phyloP scores from a whole-genome alignment of 2,797 vertebrate species.

The Trematomus bernacchii region DNA sequence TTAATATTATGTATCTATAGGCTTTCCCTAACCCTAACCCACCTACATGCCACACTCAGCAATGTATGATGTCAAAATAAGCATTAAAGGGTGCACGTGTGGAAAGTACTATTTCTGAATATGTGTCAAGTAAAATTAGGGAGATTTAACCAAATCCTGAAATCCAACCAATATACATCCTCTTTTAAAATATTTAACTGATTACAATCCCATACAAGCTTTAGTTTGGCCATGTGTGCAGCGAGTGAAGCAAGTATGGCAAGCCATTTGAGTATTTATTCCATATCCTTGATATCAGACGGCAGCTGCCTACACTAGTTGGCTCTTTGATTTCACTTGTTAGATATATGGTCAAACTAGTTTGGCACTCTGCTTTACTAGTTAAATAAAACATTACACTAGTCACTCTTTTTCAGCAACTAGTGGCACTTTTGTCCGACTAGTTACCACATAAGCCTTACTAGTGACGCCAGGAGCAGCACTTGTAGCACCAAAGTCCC shows the following conservation, averaged over 20 bases:
- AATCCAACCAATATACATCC: neutral
- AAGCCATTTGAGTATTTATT: too few relatives aligned
- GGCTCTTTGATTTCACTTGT: too few relatives aligned
- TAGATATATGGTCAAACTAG: too few relatives aligned
- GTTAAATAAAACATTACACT: too few relatives aligned
- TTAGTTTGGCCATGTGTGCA: neutral
- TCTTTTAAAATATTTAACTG: constrained; percentile 6
- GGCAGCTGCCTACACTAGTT: too few relatives aligned
- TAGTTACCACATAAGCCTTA: too few relatives aligned
- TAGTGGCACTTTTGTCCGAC: too few relatives aligned
- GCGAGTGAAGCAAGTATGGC: neutral
- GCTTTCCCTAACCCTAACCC: neutral
- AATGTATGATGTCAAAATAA: neutral
- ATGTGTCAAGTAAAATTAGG: neutral
- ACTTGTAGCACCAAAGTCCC: too few relatives aligned
- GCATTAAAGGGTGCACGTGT: neutral
- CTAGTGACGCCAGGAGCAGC: too few relatives aligned
- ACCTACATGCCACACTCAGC: neutral
- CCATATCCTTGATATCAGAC: too few relatives aligned
- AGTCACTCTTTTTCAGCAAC: too few relatives aligned
- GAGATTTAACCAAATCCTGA: constrained; percentile 6
- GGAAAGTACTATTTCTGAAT: neutral
- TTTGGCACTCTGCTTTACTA: too few relatives aligned
- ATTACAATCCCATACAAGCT: neutral
- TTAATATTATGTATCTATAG: neutral